A percentile compares a stretch with the other conserved stretches of the same genome.
Conservation (phyloP, 37 sponge, comb jelly and placozoan species). For the Hexactinellida sp. region DNA sequence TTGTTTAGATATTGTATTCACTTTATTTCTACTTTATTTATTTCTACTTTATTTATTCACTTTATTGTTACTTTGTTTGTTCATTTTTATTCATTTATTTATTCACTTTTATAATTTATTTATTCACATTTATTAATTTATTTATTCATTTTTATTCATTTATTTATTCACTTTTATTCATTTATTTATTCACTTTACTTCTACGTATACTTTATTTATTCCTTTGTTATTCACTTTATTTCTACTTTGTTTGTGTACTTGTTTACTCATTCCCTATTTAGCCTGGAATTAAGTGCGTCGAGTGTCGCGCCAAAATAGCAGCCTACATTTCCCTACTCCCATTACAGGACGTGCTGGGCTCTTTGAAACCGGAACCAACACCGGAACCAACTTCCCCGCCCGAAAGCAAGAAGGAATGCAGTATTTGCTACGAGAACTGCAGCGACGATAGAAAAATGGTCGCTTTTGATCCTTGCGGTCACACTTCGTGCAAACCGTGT, state of each 20-base stretch:
- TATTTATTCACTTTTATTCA: too few relatives aligned
- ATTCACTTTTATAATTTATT: too few relatives aligned
- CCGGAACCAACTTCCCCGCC: background rate
- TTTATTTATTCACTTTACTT: too few relatives aligned
- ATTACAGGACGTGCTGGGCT: too few relatives aligned
- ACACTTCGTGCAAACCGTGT: background rate
- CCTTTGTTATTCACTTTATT: background rate
- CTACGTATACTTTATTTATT: background rate
- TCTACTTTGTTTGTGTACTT: background rate
- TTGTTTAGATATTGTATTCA: background rate
- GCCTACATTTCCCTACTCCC: background rate
- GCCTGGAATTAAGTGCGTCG: background rate
- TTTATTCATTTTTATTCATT: too few relatives aligned
- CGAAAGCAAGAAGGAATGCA: background rate
- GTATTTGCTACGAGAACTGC: slow-evolving; percentile 8
- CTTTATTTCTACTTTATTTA: background rate
- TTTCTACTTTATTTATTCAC: background rate
- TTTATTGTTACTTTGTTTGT: too few relatives aligned
- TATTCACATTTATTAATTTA: too few relatives aligned
- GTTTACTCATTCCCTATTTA: background rate
- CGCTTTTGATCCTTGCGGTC: background rate
- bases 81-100: too few relatives aligned
- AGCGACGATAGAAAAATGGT: slow-evolving; percentile 7
- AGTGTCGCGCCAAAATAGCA: background rate
- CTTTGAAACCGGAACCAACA: background rate